phyloP scores from a whole-genome alignment of 2,888 invertebrate species.

The Heteropelma amictum region DNA sequence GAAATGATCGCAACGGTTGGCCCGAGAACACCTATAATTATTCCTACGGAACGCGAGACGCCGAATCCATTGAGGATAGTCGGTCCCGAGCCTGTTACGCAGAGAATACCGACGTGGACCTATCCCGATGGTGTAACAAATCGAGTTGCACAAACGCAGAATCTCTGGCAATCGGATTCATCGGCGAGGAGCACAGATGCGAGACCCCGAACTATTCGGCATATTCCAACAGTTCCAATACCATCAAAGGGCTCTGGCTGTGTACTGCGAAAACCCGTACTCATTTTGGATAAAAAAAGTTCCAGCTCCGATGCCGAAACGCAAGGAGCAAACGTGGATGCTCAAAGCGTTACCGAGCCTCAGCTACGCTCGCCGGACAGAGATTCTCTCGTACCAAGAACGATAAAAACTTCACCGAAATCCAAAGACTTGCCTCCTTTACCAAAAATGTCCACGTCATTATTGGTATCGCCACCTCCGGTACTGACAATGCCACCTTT shows the following conservation, averaged over 20 bases:
- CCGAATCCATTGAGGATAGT: conserved; percentile 42
- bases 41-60: conserved; percentile 65
- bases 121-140: conserved; percentile 12
- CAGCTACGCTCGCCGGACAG: conserved; percentile 65
- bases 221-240: conserved; percentile 66
- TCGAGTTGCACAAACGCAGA: not conserved
- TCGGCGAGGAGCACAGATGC: conserved; percentile 41
- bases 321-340: conserved; percentile 48
- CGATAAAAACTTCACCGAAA: conserved; percentile 58
- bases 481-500: conserved; percentile 71
- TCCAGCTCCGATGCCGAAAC: conserved; percentile 46
- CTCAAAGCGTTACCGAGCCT: conserved; percentile 58
- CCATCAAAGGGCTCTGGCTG: conserved; percentile 67
- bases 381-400: conserved; percentile 57
- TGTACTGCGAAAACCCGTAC: conserved; percentile 58
- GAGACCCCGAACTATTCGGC: conserved; percentile 57
- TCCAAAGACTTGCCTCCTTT: conserved; percentile 52
- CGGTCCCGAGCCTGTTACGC: conserved; percentile 35
- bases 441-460: conserved; percentile 58
- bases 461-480: conserved; percentile 68
- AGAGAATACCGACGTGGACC: conserved; percentile 28
- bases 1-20: conserved; percentile 58
- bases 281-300: conserved; percentile 63
- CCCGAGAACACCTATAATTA: conserved; percentile 64
- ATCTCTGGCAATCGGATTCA: conserved; percentile 52